These are phyloP conservation scores for Philopedon plagiatum DNA, from an alignment of 2,888 invertebrate genomes.

Conservation along the genomic window DNA sequence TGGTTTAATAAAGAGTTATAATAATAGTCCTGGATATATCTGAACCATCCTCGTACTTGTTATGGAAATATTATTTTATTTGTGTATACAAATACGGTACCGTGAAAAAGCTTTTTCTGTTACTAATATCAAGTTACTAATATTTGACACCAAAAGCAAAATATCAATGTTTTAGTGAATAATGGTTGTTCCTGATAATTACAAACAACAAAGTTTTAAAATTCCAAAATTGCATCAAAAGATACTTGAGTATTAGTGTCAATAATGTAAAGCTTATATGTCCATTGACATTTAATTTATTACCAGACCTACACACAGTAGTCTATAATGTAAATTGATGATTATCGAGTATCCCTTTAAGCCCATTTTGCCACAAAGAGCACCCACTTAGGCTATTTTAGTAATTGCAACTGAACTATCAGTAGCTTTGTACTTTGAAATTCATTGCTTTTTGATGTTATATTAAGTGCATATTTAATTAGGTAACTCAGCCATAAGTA, in stretches of 20 bases:
- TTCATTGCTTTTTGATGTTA: too few relatives aligned
- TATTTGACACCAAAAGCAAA: neutral
- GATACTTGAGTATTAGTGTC: neutral
- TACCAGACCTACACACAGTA: conserved; percentile 21
- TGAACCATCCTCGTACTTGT: too few relatives aligned
- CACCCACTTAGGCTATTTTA: conserved; percentile 24
- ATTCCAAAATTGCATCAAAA: neutral
- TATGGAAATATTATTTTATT: too few relatives aligned
- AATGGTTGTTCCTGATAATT: too few relatives aligned
- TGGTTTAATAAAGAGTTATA: too few relatives aligned
- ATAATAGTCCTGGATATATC: too few relatives aligned
- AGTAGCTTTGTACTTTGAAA: neutral
- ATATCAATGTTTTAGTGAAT: too few relatives aligned
- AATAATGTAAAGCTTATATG: neutral
- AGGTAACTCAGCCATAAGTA: too few relatives aligned
- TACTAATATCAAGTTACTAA: too few relatives aligned
- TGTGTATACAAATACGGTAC: too few relatives aligned
- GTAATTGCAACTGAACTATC: conserved; percentile 26
- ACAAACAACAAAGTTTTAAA: neutral
- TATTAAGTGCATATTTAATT: too few relatives aligned
- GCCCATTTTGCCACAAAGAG: conserved; percentile 28
- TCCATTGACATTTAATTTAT: conserved; percentile 27
- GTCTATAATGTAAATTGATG: conserved; percentile 29
- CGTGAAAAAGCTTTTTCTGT: too few relatives aligned
- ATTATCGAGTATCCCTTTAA: conserved; percentile 30